phyloP scores from a whole-genome alignment of 2,888 invertebrate species.

The Tiliacea aurago region DNA sequence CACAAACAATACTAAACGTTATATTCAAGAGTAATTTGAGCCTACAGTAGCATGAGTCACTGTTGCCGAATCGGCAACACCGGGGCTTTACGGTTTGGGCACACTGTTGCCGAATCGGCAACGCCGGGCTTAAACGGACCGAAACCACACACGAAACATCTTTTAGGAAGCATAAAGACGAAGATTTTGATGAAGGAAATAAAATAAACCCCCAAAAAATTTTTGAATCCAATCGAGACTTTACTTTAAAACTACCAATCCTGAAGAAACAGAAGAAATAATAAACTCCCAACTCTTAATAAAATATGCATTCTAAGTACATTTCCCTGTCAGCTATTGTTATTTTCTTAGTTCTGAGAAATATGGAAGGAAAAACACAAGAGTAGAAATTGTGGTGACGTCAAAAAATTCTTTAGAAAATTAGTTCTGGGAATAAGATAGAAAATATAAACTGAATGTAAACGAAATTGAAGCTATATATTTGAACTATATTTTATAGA shows the following conservation, averaged over 20 bases:
- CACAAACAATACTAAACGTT: no score
- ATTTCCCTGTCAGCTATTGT: background rate
- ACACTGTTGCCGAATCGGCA: no score
- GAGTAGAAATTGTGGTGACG: background rate
- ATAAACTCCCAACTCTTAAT: background rate
- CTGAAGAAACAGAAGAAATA: background rate
- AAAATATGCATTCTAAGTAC: background rate
- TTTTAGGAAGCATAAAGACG: background rate
- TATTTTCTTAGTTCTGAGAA: conserved; percentile 12
- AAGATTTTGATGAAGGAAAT: background rate
- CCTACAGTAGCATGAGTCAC: no score
- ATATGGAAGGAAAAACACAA: conserved; percentile 1
- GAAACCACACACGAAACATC: background rate
- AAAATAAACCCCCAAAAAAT: background rate
- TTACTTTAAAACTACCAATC: background rate
- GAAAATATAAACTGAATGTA: background rate
- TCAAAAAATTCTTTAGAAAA: conserved; percentile 14
- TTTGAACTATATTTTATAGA: background rate
- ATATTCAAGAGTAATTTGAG: no score
- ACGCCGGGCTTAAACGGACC: no score
- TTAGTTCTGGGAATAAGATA: conserved; percentile 20
- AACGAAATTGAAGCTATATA: conserved; percentile 1
- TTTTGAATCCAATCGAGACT: background rate
- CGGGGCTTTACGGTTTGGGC: no score
- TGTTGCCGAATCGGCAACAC: no score